Evolutionary conservation across 2,113 vertebrate genomes (phyloP).

Genomic region (Dunckerocampus dactyliophorus): DNA sequence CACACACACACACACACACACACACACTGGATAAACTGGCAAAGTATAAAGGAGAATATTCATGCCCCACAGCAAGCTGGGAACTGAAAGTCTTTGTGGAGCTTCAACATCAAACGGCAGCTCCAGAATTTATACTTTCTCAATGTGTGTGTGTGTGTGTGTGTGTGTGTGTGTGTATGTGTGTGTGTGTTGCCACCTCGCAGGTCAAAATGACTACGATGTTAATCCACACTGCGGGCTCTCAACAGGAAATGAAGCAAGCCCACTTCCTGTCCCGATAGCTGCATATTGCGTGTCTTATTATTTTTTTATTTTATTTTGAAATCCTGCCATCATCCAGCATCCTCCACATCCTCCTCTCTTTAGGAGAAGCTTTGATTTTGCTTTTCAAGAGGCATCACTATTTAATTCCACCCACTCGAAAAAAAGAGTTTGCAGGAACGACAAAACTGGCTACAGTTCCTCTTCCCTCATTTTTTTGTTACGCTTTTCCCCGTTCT

Average conservation of each 20-base stretch:
- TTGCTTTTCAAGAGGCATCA: not conserved
- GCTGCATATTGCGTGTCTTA: not conserved
- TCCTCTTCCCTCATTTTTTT: not conserved
- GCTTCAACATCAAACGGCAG: conserved; percentile 25
- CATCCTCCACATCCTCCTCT: not conserved
- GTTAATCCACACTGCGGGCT: conserved; percentile 12
- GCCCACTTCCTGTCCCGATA: conserved; percentile 40
- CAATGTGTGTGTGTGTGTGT: not conserved
- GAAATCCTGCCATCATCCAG: not conserved
- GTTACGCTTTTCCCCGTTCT: too few species aligned
- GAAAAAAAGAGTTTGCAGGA: not conserved
- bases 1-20: conserved; percentile 2
- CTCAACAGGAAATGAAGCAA: conserved; percentile 62
- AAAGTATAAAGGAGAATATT: conserved; percentile 13
- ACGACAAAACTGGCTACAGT: not conserved
- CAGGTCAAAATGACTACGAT: not conserved
- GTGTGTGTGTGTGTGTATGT: not conserved
- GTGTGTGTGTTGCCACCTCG: not conserved
- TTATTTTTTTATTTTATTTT: not conserved
- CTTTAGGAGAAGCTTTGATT: not conserved
- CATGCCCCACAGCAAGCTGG: conserved; percentile 32
- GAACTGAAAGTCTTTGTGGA: conserved; percentile 15
- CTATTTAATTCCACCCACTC: not conserved
- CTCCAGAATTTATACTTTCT: conserved; percentile 1
- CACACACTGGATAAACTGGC: too few species aligned